These are phyloP conservation scores for Zaprionus ghesquierei DNA, from an alignment of 1,140 invertebrate species.

Conservation along the genomic window DNA sequence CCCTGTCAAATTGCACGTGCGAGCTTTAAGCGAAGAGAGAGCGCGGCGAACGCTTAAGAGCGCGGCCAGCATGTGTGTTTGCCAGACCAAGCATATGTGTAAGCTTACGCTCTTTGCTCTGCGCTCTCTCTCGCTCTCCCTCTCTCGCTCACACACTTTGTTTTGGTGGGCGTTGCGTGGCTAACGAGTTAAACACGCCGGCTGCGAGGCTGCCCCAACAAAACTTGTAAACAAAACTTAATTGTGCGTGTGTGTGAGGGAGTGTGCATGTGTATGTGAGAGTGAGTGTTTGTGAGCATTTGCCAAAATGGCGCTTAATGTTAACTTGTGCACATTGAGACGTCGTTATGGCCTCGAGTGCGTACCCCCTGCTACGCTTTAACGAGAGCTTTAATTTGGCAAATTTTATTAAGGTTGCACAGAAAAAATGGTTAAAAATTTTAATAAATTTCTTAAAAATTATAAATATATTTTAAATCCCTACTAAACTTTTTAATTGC, in stretches of 20 bases:
- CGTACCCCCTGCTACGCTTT: slow-evolving; percentile 24
- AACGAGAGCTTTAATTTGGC: slow-evolving; percentile 30
- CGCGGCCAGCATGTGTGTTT: slow-evolving; percentile 3
- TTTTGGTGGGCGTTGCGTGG: slow-evolving; percentile 61
- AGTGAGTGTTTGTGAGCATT: slow-evolving; percentile 25
- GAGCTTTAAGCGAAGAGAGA: slow-evolving; percentile 23
- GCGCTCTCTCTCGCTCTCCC: slow-evolving; percentile 10
- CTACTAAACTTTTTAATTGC: neutral
- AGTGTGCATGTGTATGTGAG: slow-evolving; percentile 2
- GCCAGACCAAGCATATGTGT: slow-evolving; percentile 28
- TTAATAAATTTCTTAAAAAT: neutral
- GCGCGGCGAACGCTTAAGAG: slow-evolving; percentile 26
- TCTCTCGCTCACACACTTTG: slow-evolving; percentile 41
- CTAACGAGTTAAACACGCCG: slow-evolving; percentile 67
- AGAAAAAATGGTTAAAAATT: neutral
- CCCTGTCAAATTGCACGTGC: neutral
- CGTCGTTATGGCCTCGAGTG: slow-evolving; percentile 55
- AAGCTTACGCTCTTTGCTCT: slow-evolving; percentile 10
- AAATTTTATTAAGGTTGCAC: neutral
- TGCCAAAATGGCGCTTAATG: slow-evolving; percentile 58
- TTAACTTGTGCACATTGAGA: slow-evolving; percentile 50
- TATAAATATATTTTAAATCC: neutral
- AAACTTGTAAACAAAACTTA: slow-evolving; percentile 76
- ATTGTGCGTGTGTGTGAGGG: slow-evolving; percentile 31
- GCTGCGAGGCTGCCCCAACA: slow-evolving; percentile 36